Base-by-base conservation (phyloP, 2,113 vertebrate species). In the Odontesthes bonariensis region DNA sequence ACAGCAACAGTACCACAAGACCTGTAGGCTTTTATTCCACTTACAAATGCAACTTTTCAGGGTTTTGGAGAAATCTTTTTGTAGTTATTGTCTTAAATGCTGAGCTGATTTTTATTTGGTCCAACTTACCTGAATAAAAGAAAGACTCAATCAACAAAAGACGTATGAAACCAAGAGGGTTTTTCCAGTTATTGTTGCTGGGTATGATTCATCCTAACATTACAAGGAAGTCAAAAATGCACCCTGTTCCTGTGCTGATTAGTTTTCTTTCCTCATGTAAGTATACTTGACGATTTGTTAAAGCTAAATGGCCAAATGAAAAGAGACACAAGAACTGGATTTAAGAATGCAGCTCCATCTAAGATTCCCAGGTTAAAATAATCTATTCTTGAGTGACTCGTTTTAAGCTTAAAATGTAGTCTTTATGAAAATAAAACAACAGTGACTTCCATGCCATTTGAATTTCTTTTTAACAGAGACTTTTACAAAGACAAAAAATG, bases 171-270 rank as follows among this genome's bases (percentile, higher is more conserved):
- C 17, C 1, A n/a, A n/a, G 3, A n/a, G 6, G 17, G 27, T 6
- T 38, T 22, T 71, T 51, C 2, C 20, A 13, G 16, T 8, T 20
- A 2, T 7, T 63, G 22, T 49, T 12, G 8, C 8, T 20, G 33
- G 4, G 14, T 40, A 33, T 17, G 11, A 49, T 14, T 0, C 16
- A 49, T n/a, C 32, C 20, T 22, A 40, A 17, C 3, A 5, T 53
- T 13, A 20, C 33, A 46, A 73, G 69, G 68, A 81, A 81, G 23
- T 65, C 14, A 49, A 8, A 52, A 17, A 42, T 58, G 11, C 7
- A 14, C 19, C 13, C 17, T 8, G 19, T 44, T 31, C 12, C 49
- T n/a, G 4, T 13, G 7, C 6, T 9, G 35, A 31, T 9, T 35
- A 33, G 46, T 8, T 51, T 69, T 69, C 10, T 14, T 17, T 8